Conservation (phyloP, 2,888 invertebrate genomes). For the Ephialtes manifestator region DNA sequence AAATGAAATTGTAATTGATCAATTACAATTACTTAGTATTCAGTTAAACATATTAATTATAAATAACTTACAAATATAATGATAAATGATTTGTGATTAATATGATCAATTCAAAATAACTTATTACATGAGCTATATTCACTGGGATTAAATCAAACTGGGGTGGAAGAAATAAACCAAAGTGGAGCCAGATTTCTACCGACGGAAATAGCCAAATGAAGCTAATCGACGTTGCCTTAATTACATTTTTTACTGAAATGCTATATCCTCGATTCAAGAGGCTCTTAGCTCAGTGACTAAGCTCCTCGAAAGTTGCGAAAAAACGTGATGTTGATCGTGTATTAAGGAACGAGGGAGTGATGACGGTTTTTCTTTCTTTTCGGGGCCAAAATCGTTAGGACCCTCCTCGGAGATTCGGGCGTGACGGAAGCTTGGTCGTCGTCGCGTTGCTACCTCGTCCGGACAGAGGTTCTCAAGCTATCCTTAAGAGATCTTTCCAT, state of each 20-base stretch:
- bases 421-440: constrained; percentile 18
- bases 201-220: neutral
- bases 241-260: neutral
- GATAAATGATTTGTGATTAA: neutral
- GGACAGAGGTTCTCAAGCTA: constrained; percentile 44
- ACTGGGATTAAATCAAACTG: no score
- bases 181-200: neutral
- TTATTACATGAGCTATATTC: neutral
- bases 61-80: neutral
- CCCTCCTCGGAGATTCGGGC: constrained; percentile 16
- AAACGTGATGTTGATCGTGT: constrained; percentile 27
- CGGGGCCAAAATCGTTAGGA: constrained; percentile 56
- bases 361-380: constrained; percentile 51
- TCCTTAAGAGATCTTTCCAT: no score
- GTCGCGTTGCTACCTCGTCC: constrained; percentile 39
- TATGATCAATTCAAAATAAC: neutral
- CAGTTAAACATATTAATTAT: neutral
- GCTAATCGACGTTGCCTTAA: constrained; percentile 4
- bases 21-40: no score
- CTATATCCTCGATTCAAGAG: neutral
- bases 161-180: neutral
- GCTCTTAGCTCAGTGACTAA: neutral
- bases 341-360: neutral
- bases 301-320: neutral
- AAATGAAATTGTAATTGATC: no score